phyloP scores from a whole-genome alignment of 2,797 vertebrate species.

The Tauraco hartlaubi region DNA sequence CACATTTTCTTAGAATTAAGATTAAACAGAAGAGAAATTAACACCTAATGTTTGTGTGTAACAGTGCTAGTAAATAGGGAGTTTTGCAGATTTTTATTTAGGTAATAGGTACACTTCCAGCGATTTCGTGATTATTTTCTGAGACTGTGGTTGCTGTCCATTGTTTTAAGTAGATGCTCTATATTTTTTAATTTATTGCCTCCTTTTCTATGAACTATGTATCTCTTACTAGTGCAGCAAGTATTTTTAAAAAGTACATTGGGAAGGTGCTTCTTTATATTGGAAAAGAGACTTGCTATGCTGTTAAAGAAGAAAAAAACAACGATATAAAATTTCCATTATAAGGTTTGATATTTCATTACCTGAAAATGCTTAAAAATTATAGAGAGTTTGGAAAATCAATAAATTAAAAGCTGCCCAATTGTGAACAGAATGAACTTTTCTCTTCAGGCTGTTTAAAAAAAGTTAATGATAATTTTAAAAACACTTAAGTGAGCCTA shows the following conservation, averaged over 20 bases:
- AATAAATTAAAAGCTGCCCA: not conserved
- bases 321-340: not conserved
- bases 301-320: not conserved
- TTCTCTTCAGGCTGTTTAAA: not conserved
- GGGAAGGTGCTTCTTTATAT: not conserved
- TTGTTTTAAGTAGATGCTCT: not conserved
- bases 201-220: not conserved
- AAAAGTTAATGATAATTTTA: not conserved
- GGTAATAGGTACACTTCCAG: not conserved
- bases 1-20: not conserved
- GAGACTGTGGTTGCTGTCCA: not conserved
- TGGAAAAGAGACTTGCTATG: not conserved
- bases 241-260: not conserved
- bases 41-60: not conserved
- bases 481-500: not conserved
- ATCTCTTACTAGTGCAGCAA: not conserved
- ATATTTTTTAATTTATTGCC: not conserved
- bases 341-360: not conserved
- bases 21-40: not conserved
- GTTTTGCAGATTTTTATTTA: not conserved
- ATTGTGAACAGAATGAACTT: not conserved
- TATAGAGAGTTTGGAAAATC: not conserved
- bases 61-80: not conserved
- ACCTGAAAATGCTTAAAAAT: not conserved
- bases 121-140: not conserved